A percentile compares a stretch with the other conserved stretches of the same genome.
phyloP scores from a whole-genome alignment of 2,113 vertebrate genomes.

The Panthera uncia region DNA sequence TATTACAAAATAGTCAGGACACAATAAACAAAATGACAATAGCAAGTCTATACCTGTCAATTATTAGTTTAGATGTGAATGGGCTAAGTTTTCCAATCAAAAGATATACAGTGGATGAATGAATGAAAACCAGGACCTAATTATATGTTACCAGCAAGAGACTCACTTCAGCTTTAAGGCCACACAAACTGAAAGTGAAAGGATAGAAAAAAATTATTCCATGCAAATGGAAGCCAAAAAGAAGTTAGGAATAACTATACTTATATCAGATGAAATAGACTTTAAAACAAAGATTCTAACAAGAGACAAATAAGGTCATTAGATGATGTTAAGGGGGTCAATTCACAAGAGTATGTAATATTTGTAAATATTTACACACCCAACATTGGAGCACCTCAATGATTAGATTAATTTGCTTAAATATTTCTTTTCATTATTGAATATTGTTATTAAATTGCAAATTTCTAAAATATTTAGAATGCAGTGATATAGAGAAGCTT shows the following conservation, averaged over 20 bases:
- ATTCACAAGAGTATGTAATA: background rate
- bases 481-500: background rate
- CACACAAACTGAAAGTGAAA: background rate
- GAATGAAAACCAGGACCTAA: background rate
- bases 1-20: background rate
- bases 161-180: background rate
- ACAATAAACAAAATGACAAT: background rate
- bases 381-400: background rate
- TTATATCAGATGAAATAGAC: background rate
- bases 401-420: background rate
- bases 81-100: background rate
- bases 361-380: background rate
- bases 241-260: background rate
- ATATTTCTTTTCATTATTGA: background rate
- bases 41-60: background rate
- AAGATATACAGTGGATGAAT: background rate
- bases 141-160: background rate
- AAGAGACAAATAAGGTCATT: background rate
- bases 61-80: background rate
- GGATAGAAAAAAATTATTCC: background rate
- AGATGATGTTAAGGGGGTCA: background rate
- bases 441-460: conserved; percentile 12
- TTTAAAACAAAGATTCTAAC: background rate
- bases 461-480: background rate
- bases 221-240: background rate